A percentile compares a stretch with the other conserved stretches of the same genome.
Conservation (phyloP, 2,797 vertebrate species). For the Acropternis orthonyx region DNA sequence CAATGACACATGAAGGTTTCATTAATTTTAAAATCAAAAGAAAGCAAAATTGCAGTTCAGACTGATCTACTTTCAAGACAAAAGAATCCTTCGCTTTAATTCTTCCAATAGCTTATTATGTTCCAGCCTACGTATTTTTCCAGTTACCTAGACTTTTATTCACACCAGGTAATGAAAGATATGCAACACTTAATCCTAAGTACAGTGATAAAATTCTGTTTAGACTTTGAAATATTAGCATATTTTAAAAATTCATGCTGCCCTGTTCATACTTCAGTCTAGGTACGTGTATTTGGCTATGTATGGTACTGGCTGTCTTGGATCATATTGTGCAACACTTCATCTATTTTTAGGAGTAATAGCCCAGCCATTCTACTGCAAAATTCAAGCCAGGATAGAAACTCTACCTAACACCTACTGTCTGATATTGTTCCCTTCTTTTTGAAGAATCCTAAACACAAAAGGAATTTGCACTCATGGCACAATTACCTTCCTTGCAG, state of each 20-base stretch:
- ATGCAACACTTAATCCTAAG: neutral
- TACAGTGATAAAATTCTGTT: neutral
- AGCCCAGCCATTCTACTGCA: neutral
- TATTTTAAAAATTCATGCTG: neutral
- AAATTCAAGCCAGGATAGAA: neutral
- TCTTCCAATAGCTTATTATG: neutral
- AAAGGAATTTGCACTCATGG: neutral
- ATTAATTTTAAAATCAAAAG: neutral
- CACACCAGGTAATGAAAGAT: neutral
- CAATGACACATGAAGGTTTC: neutral
- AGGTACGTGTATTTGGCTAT: neutral
- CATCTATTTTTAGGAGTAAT: neutral
- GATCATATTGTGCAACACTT: neutral
- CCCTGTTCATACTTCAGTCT: neutral
- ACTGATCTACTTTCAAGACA: neutral
- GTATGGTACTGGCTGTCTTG: neutral
- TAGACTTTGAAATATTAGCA: neutral
- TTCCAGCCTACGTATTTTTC: neutral
- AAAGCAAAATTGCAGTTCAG: neutral
- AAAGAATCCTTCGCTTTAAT: neutral
- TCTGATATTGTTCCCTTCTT: neutral
- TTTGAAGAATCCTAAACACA: neutral
- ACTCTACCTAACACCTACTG: neutral
- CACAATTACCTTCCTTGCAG: neutral
- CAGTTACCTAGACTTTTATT: neutral